Evolutionary conservation across 2,888 invertebrate genomes (phyloP), one percentile per base, ranked within the genome.

Genomic region (Drosophila merina): DNA sequence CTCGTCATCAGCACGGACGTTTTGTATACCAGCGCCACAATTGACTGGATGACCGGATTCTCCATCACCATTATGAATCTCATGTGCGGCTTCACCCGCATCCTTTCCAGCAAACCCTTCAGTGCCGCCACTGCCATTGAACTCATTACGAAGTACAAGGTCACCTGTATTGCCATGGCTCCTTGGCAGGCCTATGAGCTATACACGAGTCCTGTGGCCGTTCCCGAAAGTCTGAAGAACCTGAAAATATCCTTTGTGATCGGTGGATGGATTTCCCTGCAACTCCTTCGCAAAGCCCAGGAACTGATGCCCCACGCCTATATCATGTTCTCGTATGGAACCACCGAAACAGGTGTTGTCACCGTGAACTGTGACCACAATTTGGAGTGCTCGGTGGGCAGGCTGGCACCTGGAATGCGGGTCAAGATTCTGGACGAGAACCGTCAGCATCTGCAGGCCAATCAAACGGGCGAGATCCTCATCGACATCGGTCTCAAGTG

Each of bases 21-120:
- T 0, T 7, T 84, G 3, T 64, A 77, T 40, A 76, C 81, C 33
- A 82, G 81, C 26, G 77, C 83, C 0, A 68, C 79, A 1, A 54
- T 89, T 1, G 87, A 89, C 48, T 90, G 90, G 89, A 48, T 78
- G 2, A 75, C 82, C 4, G 89, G 89, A 0, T 72, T 82, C 8
- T 42, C 54, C 0, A 14, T 31, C 6, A 26, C 76, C 2, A 25
- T 76, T 0, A 12, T 50, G 1, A 71, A 73, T 20, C 62, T 74
- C 1, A 10, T 77, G 0, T 58, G 25, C 20, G 76, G 81, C 0
- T 28, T 57, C 33, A 79, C 60, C 2, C 76, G 81, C 12, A 76
- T 90, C 4, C 64, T 89, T 2, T 78, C 85, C 25, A 57, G 64
- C 1, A 58, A 77, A 4, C 38, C 74, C 2, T 89, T 78, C 31